Base-by-base conservation (phyloP, 2,888 invertebrate species). In the Melieria picta region DNA sequence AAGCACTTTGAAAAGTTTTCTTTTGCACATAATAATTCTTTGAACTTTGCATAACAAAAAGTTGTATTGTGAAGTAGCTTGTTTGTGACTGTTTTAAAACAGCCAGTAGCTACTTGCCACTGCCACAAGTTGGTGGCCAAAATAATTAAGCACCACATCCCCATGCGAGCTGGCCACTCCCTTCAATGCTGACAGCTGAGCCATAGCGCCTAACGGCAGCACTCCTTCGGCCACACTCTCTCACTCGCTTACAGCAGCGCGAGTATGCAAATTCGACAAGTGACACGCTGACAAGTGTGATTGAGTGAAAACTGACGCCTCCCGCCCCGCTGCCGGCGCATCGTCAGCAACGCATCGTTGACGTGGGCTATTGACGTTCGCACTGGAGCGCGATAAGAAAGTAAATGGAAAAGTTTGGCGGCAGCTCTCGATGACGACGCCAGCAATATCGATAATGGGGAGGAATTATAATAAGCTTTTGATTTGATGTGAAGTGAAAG, bases 221-320 rank as follows among this genome's bases (percentile, higher is more conserved):
- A n/a, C 11, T n/a, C 13, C 52, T 11, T 52, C 11, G 11, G 9
- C 10, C 13, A 52, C 13, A 52, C 5, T n/a, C 52, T 52, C 52
- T 11, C 13, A 7, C 52, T 52, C 52, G 6, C 13, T n/a, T 52
- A 7, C 30, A 3, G 30, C 30, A 30, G 30, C 2, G 52, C 11
- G 52, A 13, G 42, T 73, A 82, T 82, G 81, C 76, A 82, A 84
- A 83, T 84, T 80, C 79, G 80, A 81, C 80, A 80, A 81, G 77
- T 80, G 83, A 81, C 80, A 82, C 81, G 82, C 81, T 84, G 84
- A 82, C 83, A 84, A 80, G 80, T 78, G 78, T 79, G 82, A 84
- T 81, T 80, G 79, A 81, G 79, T 77, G 78, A 73, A 77, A 77
- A 75, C 75, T 73, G 77, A 77, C 74, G 77, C 75, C 66, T 6